Conservation (phyloP, 1,140 invertebrate genomes). For the Philotrypesis tridentata region DNA sequence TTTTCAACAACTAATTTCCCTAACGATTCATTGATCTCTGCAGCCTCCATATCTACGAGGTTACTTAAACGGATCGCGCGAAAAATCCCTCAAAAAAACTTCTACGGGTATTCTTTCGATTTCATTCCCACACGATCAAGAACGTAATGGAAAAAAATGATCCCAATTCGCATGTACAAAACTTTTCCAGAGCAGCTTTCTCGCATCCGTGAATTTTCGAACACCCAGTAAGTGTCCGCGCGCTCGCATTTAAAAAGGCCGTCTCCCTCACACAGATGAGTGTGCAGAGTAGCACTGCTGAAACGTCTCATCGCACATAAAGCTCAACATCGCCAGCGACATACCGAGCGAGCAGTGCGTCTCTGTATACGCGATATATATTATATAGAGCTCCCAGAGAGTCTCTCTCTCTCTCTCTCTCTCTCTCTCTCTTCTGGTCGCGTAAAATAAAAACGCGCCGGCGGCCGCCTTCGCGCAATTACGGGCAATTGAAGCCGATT, state of each 20-base stretch:
- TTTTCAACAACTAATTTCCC: too few species aligned
- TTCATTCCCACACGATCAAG: too few species aligned
- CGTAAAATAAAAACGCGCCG: slow-evolving; percentile 35
- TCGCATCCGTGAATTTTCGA: background rate
- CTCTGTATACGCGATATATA: background rate
- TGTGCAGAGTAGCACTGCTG: background rate
- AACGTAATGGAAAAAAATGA: background rate
- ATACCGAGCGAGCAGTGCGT: background rate
- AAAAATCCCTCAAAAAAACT: too few species aligned
- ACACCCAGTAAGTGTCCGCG: background rate
- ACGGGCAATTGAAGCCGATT: slow-evolving; percentile 47
- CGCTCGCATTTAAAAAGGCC: background rate
- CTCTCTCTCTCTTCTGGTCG: background rate
- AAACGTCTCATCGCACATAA: background rate
- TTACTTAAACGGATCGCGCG: too few species aligned
- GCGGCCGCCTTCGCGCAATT: slow-evolving; percentile 45
- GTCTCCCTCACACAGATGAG: background rate
- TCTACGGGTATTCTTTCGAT: too few species aligned
- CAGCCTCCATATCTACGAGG: too few species aligned
- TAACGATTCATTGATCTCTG: too few species aligned
- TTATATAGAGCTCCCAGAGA: background rate
- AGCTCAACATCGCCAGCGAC: background rate
- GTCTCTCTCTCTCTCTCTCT: too few species aligned
- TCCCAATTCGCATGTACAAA: background rate
- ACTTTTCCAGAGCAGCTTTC: background rate